Conservation (phyloP, 2,888 invertebrate species). For the Tortrix viridana region DNA sequence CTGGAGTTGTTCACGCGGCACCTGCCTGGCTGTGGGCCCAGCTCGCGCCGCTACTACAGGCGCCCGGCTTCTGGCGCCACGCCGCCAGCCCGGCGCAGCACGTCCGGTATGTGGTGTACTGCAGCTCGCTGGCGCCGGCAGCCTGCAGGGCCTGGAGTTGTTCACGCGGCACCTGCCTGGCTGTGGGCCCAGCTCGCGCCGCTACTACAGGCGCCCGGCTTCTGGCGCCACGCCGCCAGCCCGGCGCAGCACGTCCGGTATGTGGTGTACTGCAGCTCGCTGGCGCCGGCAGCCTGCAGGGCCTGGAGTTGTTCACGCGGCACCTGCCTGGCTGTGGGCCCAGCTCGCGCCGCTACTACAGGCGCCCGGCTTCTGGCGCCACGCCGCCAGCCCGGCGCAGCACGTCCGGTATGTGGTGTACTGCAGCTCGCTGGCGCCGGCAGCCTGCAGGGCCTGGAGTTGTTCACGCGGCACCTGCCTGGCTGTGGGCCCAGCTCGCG, state of each 20-base stretch:
- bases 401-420: slow-evolving; percentile 54
- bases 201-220: slow-evolving; percentile 82
- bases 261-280: too few species aligned
- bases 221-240: slow-evolving; percentile 89
- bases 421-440: slow-evolving; percentile 47
- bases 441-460: slow-evolving; percentile 57
- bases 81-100: slow-evolving; percentile 78
- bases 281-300: slow-evolving; percentile 53
- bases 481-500: slow-evolving; percentile 78
- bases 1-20: slow-evolving; percentile 48
- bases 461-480: slow-evolving; percentile 78
- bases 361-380: slow-evolving; percentile 88
- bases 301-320: slow-evolving; percentile 59
- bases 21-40: slow-evolving; percentile 77
- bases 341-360: slow-evolving; percentile 82
- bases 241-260: slow-evolving; percentile 63
- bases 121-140: slow-evolving; percentile 49
- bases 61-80: slow-evolving; percentile 88
- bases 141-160: slow-evolving; percentile 56
- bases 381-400: slow-evolving; percentile 80
- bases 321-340: slow-evolving; percentile 83
- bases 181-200: slow-evolving; percentile 77
- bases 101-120: slow-evolving; percentile 55
- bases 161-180: slow-evolving; percentile 81
- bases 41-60: slow-evolving; percentile 82